Evolutionary conservation across 1,140 invertebrate species (phyloP).

Genomic region (Procambarus virginalis): DNA sequence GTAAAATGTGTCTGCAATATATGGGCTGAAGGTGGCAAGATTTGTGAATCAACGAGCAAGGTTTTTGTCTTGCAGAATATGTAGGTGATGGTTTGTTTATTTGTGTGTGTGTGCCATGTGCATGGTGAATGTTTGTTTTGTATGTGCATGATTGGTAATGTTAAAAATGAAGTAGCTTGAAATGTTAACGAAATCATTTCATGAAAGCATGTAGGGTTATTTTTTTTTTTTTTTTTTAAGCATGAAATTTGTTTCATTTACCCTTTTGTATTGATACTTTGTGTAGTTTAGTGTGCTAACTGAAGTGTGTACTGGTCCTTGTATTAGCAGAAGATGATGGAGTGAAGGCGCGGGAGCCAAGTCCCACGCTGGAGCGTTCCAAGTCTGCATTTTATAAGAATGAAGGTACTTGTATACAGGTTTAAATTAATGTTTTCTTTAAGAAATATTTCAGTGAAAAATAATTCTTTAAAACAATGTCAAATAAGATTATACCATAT

Average conservation of each 20-base stretch:
- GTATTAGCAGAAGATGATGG: slow-evolving; percentile 48
- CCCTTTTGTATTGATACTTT: background rate
- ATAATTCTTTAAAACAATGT: too few relatives aligned
- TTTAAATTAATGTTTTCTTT: background rate
- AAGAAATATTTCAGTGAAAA: background rate
- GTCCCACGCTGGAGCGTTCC: slow-evolving; percentile 56
- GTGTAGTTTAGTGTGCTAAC: slow-evolving; percentile 39
- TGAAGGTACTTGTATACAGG: slow-evolving; percentile 45
- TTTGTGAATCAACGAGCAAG: background rate
- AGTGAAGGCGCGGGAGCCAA: slow-evolving; percentile 27
- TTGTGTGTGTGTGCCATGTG: background rate
- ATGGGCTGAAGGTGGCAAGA: background rate
- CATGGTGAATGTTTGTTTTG: background rate
- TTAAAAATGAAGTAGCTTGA: background rate
- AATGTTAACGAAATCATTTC: background rate
- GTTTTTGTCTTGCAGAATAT: slow-evolving; percentile 4
- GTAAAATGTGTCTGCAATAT: slow-evolving; percentile 3
- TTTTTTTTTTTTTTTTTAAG: background rate
- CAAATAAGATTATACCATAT: too few relatives aligned
- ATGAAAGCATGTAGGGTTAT: background rate
- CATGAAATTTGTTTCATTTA: background rate
- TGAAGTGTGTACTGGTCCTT: slow-evolving; percentile 25
- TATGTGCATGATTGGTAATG: background rate
- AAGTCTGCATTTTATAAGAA: slow-evolving; percentile 65
- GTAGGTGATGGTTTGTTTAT: slow-evolving; percentile 1